These are phyloP conservation scores for Leptinotarsa rubiginosa DNA, from an alignment of 2,888 invertebrate species.

Conservation along the genomic window DNA sequence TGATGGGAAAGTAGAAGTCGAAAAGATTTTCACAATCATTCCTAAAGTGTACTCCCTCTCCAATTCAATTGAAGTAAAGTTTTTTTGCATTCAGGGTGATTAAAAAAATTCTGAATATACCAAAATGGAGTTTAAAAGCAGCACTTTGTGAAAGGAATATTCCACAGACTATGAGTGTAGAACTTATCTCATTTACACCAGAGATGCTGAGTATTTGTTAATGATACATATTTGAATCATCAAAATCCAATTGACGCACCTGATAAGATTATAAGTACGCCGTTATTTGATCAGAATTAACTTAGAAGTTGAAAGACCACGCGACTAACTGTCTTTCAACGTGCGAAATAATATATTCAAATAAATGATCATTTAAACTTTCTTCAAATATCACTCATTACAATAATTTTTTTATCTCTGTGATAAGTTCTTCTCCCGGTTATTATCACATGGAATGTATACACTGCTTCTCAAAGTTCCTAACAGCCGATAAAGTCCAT, in stretches of 20 bases:
- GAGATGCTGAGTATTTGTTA: not conserved
- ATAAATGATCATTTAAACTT: constrained; percentile 20
- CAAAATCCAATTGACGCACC: not conserved
- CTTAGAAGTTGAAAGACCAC: not conserved
- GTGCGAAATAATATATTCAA: constrained; percentile 1
- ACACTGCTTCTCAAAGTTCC: constrained; percentile 11
- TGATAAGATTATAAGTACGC: not conserved
- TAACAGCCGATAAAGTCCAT: not conserved
- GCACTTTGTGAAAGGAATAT: too few species aligned
- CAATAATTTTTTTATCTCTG: not conserved
- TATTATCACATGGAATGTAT: constrained; percentile 3
- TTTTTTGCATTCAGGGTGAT: too few species aligned
- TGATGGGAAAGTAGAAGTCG: too few species aligned
- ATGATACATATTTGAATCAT: not conserved
- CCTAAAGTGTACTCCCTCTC: too few species aligned
- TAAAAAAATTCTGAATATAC: too few species aligned
- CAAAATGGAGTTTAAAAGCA: too few species aligned
- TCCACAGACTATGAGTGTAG: too few species aligned
- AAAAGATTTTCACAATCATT: too few species aligned
- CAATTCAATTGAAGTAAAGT: too few species aligned
- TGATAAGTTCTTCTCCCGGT: constrained; percentile 5
- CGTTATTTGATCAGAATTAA: not conserved
- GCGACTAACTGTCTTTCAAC: not conserved
- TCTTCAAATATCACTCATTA: constrained; percentile 6
- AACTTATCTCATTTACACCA: too few species aligned